Conservation (phyloP, 2,888 invertebrate genomes). For the Diloba caeruleocephala region DNA sequence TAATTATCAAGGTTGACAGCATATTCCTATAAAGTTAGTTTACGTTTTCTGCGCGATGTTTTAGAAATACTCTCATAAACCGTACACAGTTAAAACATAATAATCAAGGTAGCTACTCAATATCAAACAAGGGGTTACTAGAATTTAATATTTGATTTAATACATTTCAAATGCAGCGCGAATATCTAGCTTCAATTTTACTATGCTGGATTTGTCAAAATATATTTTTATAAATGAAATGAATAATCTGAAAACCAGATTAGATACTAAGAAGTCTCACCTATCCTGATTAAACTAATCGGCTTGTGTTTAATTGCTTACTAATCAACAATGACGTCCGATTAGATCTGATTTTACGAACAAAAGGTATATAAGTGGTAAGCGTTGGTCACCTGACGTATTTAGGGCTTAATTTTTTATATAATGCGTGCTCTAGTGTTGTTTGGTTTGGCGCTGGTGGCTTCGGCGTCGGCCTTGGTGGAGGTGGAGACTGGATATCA, state of each 20-base stretch:
- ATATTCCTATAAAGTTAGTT: too few relatives aligned
- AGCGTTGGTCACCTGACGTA: neutral
- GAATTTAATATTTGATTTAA: too few relatives aligned
- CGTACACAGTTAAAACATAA: too few relatives aligned
- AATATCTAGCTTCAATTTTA: too few relatives aligned
- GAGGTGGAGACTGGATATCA: constrained; percentile 64
- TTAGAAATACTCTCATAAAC: too few relatives aligned
- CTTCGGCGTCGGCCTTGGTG: constrained; percentile 49
- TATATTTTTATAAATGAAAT: neutral
- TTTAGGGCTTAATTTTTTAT: constrained; percentile 2
- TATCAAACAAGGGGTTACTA: too few relatives aligned
- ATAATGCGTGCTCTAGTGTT: constrained; percentile 59
- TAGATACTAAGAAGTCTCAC: neutral
- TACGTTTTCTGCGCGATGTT: too few relatives aligned
- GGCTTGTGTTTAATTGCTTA: constrained; percentile 3
- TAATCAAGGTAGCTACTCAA: too few relatives aligned
- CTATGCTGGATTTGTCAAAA: too few relatives aligned
- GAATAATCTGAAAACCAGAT: neutral
- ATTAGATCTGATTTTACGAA: constrained; percentile 31
- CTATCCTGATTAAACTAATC: constrained; percentile 28
- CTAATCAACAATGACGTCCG: constrained; percentile 9
- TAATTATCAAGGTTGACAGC: too few relatives aligned
- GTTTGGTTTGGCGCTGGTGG: constrained; percentile 50
- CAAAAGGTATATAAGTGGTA: constrained; percentile 26
- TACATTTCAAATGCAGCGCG: too few relatives aligned